Conservation (phyloP, 2,888 invertebrate species). For the Buathra laborator region DNA sequence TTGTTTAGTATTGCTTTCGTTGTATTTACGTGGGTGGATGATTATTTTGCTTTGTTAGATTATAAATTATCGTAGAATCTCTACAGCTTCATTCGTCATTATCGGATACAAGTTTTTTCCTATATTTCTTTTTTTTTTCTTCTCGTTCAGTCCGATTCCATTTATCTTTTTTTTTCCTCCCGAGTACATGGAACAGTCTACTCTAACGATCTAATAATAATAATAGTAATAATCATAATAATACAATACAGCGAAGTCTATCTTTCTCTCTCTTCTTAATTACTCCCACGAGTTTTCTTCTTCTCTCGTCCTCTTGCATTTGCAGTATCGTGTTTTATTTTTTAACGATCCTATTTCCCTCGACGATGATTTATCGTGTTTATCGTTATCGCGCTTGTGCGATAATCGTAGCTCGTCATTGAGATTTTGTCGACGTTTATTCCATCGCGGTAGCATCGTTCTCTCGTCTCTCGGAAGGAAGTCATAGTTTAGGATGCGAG, state of each 20-base stretch:
- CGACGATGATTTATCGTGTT: conserved; percentile 17
- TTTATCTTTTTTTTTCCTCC: neutral
- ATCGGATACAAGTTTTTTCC: conserved; percentile 45
- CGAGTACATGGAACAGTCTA: conserved; percentile 11
- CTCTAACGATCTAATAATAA: conserved; percentile 44
- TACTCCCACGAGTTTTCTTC: conserved; percentile 60
- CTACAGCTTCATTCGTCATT: conserved; percentile 29
- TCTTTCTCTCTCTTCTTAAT: conserved; percentile 59
- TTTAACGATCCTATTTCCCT: conserved; percentile 26
- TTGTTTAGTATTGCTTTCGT: conserved; percentile 85
- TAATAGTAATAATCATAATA: conserved; percentile 45
- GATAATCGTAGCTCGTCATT: conserved; percentile 62
- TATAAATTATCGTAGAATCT: conserved; percentile 42
- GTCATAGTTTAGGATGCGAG: conserved; percentile 63
- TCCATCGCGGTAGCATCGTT: conserved; percentile 24
- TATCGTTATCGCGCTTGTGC: conserved; percentile 45
- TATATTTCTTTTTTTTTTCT: conserved; percentile 35
- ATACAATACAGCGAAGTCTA: conserved; percentile 56
- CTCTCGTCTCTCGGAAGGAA: conserved; percentile 38
- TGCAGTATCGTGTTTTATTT: conserved; percentile 13
- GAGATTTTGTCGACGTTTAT: conserved; percentile 5
- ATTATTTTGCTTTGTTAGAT: conserved; percentile 60
- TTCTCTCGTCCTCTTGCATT: conserved; percentile 55
- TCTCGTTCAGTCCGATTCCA: neutral
- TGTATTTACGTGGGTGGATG: conserved; percentile 84